A percentile compares a stretch with the other conserved stretches of the same genome.
Evolutionary conservation across 1,140 invertebrate genomes (phyloP).

Genomic region (Drosophila jambulina): DNA sequence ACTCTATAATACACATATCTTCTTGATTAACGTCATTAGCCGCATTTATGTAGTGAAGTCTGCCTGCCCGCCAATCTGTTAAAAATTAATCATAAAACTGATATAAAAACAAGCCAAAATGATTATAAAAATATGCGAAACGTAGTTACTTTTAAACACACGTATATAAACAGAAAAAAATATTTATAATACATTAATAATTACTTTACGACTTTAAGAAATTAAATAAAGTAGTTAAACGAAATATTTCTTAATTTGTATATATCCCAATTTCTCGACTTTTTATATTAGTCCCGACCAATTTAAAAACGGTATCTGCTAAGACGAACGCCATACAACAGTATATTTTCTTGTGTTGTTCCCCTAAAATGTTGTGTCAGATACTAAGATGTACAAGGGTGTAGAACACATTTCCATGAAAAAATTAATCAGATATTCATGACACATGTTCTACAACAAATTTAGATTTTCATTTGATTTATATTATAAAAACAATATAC

Average conservation of each 20-base stretch:
- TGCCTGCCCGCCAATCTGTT: too few species aligned
- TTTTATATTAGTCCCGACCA: not conserved
- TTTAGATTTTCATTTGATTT: not conserved
- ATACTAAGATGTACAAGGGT: not conserved
- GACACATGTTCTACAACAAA: not conserved
- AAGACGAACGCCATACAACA: not conserved
- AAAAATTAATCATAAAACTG: too few species aligned
- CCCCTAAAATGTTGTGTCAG: not conserved
- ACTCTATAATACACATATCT: too few species aligned
- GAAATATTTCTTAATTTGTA: not conserved
- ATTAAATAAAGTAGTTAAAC: too few species aligned
- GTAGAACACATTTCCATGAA: not conserved
- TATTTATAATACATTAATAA: too few species aligned
- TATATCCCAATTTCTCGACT: not conserved
- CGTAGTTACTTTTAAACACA: too few species aligned
- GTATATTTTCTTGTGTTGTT: not conserved
- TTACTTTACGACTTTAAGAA: too few species aligned
- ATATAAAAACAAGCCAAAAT: too few species aligned
- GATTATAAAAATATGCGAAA: too few species aligned
- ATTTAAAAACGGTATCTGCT: not conserved
- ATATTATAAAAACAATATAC: not conserved
- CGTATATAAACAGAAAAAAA: too few species aligned
- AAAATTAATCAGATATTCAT: not conserved
- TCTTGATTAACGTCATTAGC: too few species aligned
- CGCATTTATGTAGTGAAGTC: too few species aligned